Evolutionary conservation across 2,888 invertebrate species (phyloP).

Genomic region (Myopa tessellatipennis): DNA sequence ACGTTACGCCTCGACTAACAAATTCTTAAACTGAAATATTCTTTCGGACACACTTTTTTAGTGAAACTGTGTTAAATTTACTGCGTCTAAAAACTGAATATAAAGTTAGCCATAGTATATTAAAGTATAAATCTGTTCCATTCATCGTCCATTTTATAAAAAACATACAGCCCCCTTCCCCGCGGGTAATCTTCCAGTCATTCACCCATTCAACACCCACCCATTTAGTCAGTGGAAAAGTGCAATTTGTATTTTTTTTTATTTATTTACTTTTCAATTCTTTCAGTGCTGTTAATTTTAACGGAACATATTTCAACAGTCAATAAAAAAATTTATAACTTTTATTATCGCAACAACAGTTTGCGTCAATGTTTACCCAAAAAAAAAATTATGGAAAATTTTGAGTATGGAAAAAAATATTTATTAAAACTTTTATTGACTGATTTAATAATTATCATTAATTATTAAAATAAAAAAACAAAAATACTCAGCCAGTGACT

Average conservation of each 20-base stretch:
- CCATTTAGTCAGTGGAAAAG: neutral
- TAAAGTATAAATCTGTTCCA: too few species aligned
- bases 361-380: neutral
- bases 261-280: neutral
- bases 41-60: neutral
- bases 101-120: too few species aligned
- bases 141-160: too few species aligned
- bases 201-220: too few species aligned
- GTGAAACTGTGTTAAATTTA: neutral
- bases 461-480: neutral
- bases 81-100: too few species aligned
- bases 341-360: neutral
- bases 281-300: conserved; percentile 8
- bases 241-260: neutral
- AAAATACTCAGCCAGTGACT: too few species aligned
- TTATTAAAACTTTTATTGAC: conserved; percentile 16
- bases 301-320: conserved; percentile 6
- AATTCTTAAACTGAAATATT: neutral
- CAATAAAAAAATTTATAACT: neutral
- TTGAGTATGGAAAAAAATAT: conserved; percentile 9
- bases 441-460: neutral
- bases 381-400: conserved; percentile 21
- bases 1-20: too few species aligned
- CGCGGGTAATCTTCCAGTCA: too few species aligned
- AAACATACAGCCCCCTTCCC: too few species aligned